Evolutionary conservation across 1,140 invertebrate species (phyloP), one percentile per base, ranked within the genome.

Genomic region (Anadara kagoshimensis): DNA sequence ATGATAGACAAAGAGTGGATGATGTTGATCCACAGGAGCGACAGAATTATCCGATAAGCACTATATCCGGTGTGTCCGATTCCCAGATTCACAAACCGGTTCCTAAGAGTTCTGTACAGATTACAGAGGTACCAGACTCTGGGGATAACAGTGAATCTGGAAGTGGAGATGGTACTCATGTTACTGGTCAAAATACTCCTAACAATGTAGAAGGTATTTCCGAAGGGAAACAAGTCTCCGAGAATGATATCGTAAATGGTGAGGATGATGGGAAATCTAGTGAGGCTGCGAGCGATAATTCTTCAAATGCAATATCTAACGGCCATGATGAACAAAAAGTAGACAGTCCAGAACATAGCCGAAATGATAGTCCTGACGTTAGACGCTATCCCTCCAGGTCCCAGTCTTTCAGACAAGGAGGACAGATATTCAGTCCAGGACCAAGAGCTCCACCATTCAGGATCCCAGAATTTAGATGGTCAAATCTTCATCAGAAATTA

Each of bases 401-500:
- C n/a, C 45, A 64, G 18, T 51, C 45, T 53, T 51, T 49, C 11
- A 53, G 62, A 57, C 47, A 51, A 4, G 49, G 64, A 16, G 58
- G 58, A 24, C 61, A 65, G n/a, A 73, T 70, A 54, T 98, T 98
- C 88, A 98, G 95, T 88, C 95, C 97, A 56, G 97, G 97, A 16
- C 97, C 97, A 18, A 95, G 97, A 22, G 93, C 96, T 80, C 97
- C 98, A 26, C 97, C 98, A 0, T 99, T 99, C 90, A 93, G 98
- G 78, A 99, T 99, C 88, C 98, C 98, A 43, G 98, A 99, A 91
- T 99, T 99, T 90, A 95, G 97, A 82, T 99, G 98, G 98, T 99
- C 98, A 5, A 96, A 97, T 87, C 97, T 99, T 78, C 98, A 99
- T 91, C 97, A 99, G 89, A 92, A 97, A 77, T 91, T 99, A 69